These are phyloP conservation scores for Idaea aversata DNA, from an alignment of 2,888 invertebrate genomes.

Conservation along the genomic window DNA sequence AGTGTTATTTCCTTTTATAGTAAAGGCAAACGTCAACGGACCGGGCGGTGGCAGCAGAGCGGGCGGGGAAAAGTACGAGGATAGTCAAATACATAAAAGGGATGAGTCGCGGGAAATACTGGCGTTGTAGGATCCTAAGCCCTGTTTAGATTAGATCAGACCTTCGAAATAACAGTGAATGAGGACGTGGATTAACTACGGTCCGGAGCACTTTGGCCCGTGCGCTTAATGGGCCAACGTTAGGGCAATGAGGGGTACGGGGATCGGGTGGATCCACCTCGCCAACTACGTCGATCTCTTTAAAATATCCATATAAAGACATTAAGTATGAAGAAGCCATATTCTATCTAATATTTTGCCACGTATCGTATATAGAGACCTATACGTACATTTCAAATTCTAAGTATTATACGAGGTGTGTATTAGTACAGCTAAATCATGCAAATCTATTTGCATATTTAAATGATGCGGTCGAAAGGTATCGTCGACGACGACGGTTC, in stretches of 20 bases:
- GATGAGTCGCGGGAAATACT: conserved; percentile 76
- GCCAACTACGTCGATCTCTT: conserved; percentile 17
- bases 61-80: conserved; percentile 56
- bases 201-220: conserved; percentile 77
- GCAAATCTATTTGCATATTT: conserved; percentile 34
- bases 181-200: conserved; percentile 81
- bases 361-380: conserved; percentile 10
- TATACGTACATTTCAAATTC: conserved; percentile 21
- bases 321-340: conserved; percentile 2
- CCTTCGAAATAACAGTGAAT: conserved; percentile 81
- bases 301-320: conserved; percentile 20
- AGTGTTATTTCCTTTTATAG: conserved; percentile 73
- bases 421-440: conserved; percentile 26
- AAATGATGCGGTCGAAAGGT: conserved; percentile 35
- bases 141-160: conserved; percentile 81
- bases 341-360: conserved; percentile 7
- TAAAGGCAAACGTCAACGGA: conserved; percentile 65
- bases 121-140: conserved; percentile 77
- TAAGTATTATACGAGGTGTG: conserved; percentile 23
- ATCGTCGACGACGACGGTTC: conserved; percentile 36
- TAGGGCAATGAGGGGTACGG: conserved; percentile 75
- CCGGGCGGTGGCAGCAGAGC: conserved; percentile 21
- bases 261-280: conserved; percentile 43
- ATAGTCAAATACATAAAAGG: conserved; percentile 78
- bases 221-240: conserved; percentile 77